Conservation (phyloP, 2,888 invertebrate species). For the Alviniconcha strummeri region DNA sequence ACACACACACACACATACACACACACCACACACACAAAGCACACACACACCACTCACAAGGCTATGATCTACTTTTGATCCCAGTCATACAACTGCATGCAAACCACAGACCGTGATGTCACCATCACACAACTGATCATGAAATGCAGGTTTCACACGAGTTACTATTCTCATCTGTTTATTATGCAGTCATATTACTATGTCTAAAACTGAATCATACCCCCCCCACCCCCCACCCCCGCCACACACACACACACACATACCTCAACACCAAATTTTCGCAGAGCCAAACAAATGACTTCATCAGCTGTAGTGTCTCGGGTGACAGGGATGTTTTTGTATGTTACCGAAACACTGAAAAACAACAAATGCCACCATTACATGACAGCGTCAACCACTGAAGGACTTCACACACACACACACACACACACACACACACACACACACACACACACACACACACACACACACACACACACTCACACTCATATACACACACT, state of each 20-base stretch:
- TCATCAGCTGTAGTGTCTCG: constrained; percentile 92
- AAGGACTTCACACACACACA: not conserved
- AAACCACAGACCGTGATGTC: no score
- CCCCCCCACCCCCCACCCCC: not conserved
- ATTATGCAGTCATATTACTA: no score
- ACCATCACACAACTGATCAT: no score
- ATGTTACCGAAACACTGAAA: constrained; percentile 54
- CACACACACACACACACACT: not conserved
- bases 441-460: not conserved
- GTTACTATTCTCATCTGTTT: no score
- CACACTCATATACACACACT: not conserved
- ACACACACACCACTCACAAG: no score
- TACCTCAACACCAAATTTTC: constrained; percentile 76
- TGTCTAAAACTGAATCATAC: no score
- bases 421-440: not conserved
- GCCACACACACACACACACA: not conserved
- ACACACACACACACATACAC: not conserved
- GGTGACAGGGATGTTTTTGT: constrained; percentile 82
- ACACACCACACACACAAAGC: not conserved
- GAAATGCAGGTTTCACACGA: no score
- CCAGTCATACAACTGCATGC: no score
- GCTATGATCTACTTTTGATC: no score
- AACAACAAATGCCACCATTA: not conserved
- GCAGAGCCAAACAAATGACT: constrained; percentile 86
- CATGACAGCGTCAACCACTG: not conserved